These are phyloP conservation scores for Scaptomyza hsui DNA, from an alignment of 1,140 invertebrate genomes.

Conservation along the genomic window DNA sequence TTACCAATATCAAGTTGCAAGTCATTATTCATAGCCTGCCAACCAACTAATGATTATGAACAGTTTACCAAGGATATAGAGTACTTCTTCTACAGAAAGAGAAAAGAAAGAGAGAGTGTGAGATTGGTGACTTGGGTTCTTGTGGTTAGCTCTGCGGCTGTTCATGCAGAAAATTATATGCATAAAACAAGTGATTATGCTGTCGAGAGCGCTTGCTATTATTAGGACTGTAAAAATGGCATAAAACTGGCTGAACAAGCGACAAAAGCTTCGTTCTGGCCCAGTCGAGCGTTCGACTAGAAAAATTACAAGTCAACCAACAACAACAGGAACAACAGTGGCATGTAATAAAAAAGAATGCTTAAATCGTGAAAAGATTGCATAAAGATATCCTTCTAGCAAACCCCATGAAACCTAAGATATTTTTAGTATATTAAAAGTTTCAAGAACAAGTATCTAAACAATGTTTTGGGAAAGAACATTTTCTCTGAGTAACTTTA, in stretches of 20 bases:
- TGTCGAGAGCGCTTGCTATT: constrained; percentile 69
- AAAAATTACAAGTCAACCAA: constrained; percentile 50
- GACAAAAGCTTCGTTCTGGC: constrained; percentile 45
- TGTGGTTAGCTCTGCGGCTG: constrained; percentile 39
- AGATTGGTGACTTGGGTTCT: not conserved
- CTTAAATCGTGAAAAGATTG: not conserved
- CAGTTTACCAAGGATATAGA: constrained; percentile 52
- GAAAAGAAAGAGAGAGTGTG: not conserved
- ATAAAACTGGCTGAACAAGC: constrained; percentile 45
- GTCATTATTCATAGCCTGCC: constrained; percentile 75
- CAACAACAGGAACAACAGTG: constrained; percentile 3
- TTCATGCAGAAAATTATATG: constrained; percentile 83
- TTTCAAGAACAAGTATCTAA: no score
- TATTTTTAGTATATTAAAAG: no score
- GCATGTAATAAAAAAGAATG: not conserved
- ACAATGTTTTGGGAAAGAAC: no score
- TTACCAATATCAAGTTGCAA: constrained; percentile 75
- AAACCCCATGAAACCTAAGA: no score
- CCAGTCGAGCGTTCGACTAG: constrained; percentile 44
- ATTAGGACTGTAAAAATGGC: constrained; percentile 58
- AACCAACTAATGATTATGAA: constrained; percentile 75
- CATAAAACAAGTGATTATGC: constrained; percentile 80
- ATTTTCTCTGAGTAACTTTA: no score
- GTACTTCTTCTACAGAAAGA: constrained; percentile 13
- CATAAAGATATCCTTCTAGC: not conserved